These are phyloP conservation scores for Melipona bicolor DNA, from an alignment of 2,888 invertebrate genomes.

Conservation along the genomic window DNA sequence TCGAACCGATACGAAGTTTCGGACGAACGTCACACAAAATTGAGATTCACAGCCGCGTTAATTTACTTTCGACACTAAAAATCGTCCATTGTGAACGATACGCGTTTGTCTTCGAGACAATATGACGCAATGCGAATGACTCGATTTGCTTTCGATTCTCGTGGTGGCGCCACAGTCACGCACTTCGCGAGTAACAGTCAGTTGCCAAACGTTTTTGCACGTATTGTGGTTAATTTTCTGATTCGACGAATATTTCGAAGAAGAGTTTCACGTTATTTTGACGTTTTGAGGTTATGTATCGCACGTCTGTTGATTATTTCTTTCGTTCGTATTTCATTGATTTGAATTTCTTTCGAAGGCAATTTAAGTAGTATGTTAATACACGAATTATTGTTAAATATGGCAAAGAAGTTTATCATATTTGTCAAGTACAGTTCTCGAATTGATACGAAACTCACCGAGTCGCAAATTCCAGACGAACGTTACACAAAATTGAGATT, in stretches of 20 bases:
- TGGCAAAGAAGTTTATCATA: background rate
- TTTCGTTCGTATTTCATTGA: background rate
- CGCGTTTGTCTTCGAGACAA: constrained; percentile 14
- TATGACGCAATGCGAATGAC: background rate
- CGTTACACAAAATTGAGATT: background rate
- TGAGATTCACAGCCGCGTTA: background rate
- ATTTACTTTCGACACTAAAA: background rate
- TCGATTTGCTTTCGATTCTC: background rate
- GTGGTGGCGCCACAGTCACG: constrained; percentile 10
- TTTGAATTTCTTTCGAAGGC: background rate
- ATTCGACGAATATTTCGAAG: constrained; percentile 27
- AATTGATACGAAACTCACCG: background rate
- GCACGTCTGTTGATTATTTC: too few relatives aligned
- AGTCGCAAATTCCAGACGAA: constrained; percentile 31
- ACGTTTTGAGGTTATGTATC: too few relatives aligned
- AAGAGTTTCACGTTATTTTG: too few relatives aligned
- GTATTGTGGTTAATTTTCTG: constrained; percentile 28
- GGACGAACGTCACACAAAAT: background rate
- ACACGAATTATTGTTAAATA: background rate
- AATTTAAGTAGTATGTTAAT: background rate
- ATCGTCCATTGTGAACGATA: background rate
- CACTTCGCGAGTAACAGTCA: background rate
- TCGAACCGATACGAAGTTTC: constrained; percentile 1
- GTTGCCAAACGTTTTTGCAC: constrained; percentile 61
- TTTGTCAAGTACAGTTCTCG: background rate